Evolutionary conservation across 2,797 vertebrate species (phyloP).

Genomic region (Streptopelia turtur): DNA sequence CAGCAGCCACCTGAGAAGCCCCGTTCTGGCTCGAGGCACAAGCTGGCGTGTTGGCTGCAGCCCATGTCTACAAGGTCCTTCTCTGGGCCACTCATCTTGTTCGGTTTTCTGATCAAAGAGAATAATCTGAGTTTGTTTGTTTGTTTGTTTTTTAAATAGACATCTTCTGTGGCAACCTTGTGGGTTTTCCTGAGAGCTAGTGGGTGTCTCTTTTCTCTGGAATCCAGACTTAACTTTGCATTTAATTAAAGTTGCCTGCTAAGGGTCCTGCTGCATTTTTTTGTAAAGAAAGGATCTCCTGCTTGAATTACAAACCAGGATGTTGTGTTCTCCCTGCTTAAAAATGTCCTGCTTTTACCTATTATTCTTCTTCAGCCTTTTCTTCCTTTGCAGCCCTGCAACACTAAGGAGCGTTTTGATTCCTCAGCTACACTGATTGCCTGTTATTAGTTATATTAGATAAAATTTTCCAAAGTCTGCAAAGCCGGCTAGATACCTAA

Average conservation of each 20-base stretch:
- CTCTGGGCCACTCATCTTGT: not conserved
- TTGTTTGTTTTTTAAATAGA: not conserved
- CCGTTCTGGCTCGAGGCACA: rapidly evolving
- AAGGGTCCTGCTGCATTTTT: not conserved
- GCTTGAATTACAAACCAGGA: not conserved
- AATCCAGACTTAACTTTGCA: not conserved
- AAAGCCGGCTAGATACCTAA: not conserved
- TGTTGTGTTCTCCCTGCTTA: not conserved
- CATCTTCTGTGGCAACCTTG: not conserved
- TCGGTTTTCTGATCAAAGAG: not conserved
- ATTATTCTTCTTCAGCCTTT: not conserved
- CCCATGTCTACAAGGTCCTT: not conserved
- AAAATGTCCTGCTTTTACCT: not conserved
- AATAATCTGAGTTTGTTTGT: not conserved
- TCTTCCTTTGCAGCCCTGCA: not conserved
- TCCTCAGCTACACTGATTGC: not conserved
- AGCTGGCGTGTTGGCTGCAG: not conserved
- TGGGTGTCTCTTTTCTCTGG: not conserved
- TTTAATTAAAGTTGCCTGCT: not conserved
- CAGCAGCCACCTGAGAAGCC: not conserved
- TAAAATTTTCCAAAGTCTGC: not conserved
- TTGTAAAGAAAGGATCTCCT: not conserved
- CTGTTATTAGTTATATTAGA: not conserved
- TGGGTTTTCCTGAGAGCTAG: not conserved
- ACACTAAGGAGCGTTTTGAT: not conserved